Evolutionary conservation across 2,888 invertebrate species (phyloP), one percentile per base, ranked within the genome.

Genomic region (Sipha maydis): DNA sequence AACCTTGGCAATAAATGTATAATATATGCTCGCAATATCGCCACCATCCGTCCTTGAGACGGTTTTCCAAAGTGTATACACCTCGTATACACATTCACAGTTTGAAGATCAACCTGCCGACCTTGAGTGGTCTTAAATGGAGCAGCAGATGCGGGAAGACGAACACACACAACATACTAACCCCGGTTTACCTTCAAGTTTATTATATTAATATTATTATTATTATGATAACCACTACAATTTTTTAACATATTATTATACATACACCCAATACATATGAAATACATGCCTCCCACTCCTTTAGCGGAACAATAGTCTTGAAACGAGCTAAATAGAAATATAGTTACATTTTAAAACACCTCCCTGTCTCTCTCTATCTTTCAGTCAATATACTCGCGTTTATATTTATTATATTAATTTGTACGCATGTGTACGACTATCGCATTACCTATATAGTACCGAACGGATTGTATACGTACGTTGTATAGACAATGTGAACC

Each of bases 141-240:
- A 88, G 79, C 88, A 88, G 88, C 79, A 88, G 88, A 88, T 88
- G 88, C 88, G 88, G 56, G 88, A 79, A 88, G 80, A 79, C 80
- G 88, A 75, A 80, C 85, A n/a, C 71, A 19, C 71, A 56, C 38
- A 28, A 21, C 48, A 48, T 48, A 14, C n/a, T 71, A 78, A 86
- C 79, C 79, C 80, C 41, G 21, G 86, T 86, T 86, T 73, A 86
- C 86, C 86, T 86, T 86, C 86, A 56, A 75, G 73, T 79, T 73
- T 83, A 75, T 83, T 75, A 75, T 56, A 38, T 61, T 83, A 83
- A 56, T 21, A 34, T 73, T 28, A 56, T 61, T 21, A 34, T 34
- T 11, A 48, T 48, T 48, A 48, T 75, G 17, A 1, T 38, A 21
- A 38, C 9, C 14, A 48, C 14, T 14, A 48, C 25, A 48, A n/a